Percentiles rank a stretch among this genome's conserved stretches.
Conservation (phyloP, 2,113 vertebrate species). For the Diphyllodes magnificus region DNA sequence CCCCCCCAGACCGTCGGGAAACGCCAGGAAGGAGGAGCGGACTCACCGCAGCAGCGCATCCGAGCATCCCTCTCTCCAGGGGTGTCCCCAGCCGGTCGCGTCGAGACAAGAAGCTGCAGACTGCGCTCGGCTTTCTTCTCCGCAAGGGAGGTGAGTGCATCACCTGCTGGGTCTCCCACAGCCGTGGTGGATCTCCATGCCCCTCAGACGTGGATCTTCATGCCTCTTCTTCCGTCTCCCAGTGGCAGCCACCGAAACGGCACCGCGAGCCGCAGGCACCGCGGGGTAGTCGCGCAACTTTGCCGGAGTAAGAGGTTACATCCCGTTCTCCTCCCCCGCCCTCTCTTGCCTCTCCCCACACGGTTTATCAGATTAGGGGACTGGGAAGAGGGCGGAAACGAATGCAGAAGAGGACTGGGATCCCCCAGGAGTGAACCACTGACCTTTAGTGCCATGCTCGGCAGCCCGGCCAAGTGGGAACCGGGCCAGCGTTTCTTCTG, state of each 20-base stretch:
- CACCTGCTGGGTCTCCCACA: not conserved
- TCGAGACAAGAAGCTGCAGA: not conserved
- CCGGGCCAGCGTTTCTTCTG: not conserved
- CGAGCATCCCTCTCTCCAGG: not conserved
- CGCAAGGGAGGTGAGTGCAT: accelerated
- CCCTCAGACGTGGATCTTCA: not conserved
- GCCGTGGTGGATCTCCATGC: not conserved
- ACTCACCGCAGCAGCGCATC: not conserved
- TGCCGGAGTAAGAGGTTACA: not conserved
- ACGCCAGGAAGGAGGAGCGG: not conserved
- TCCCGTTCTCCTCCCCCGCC: not conserved
- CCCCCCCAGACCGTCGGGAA: accelerated
- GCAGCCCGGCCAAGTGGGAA: not conserved
- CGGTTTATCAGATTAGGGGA: not conserved
- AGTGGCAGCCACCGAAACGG: accelerated
- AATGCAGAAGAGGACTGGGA: not conserved
- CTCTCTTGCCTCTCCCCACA: not conserved
- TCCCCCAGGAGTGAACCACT: not conserved
- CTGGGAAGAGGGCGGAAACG: not conserved
- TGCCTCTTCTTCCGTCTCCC: not conserved
- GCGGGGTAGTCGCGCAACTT: accelerated
- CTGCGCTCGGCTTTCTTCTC: not conserved
- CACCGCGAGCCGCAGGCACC: accelerated
- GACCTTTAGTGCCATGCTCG: not conserved
- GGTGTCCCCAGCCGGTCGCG: not conserved